Evolutionary conservation across 2,113 vertebrate species (phyloP).

Genomic region (Vulpes ferrilata): DNA sequence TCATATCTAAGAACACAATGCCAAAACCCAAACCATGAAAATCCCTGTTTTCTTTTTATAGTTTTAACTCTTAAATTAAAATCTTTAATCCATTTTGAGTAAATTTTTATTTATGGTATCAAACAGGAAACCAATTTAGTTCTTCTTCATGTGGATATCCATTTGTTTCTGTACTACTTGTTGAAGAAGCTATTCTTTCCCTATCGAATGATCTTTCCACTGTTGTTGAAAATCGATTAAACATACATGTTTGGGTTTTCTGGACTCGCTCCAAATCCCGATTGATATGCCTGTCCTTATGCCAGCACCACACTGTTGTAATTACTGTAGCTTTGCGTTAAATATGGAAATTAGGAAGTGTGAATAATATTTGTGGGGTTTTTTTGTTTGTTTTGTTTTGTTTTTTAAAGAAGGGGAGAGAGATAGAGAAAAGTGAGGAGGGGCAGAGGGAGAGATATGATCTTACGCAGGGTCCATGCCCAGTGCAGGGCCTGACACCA

Average conservation of each 20-base stretch:
- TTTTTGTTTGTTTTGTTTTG: no score
- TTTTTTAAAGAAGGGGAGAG: no score
- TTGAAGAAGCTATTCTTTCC: background rate
- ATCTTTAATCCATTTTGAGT: background rate
- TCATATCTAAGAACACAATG: background rate
- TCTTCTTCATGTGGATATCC: background rate
- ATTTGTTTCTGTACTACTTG: background rate
- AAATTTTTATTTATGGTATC: background rate
- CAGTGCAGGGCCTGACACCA: no score
- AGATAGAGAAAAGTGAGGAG: no score
- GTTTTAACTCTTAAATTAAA: background rate
- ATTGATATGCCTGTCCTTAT: background rate
- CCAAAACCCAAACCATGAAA: background rate
- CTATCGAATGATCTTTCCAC: background rate
- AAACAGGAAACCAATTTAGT: background rate
- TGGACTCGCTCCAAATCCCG: background rate
- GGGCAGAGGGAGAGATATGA: no score
- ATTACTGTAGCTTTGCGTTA: background rate
- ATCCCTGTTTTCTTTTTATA: background rate
- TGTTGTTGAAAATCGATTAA: background rate
- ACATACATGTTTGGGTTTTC: background rate
- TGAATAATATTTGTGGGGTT: background rate
- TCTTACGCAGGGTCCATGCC: no score
- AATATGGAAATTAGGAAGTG: background rate
- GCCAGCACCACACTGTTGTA: background rate